These are phyloP conservation scores for Panopea generosa DNA, from an alignment of 2,888 invertebrate species.

Conservation along the genomic window DNA sequence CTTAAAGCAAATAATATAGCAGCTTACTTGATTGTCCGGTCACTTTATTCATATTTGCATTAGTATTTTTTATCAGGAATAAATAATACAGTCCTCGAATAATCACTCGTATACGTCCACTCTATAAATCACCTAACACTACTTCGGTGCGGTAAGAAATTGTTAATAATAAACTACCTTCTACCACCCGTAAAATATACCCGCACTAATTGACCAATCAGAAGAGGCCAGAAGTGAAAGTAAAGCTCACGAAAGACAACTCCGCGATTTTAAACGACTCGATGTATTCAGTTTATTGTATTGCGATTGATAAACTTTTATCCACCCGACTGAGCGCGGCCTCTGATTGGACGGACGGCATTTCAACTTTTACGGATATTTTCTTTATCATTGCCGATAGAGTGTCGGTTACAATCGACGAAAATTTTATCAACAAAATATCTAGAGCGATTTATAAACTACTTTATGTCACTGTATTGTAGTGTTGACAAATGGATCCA, in stretches of 20 bases:
- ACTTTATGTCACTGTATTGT: not conserved
- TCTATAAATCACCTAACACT: too few species aligned
- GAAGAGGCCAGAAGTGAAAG: constrained; percentile 32
- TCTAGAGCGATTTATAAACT: not conserved
- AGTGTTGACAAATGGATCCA: not conserved
- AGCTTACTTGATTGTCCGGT: constrained; percentile 73
- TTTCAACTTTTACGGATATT: not conserved
- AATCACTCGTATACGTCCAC: too few species aligned
- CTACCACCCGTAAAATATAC: constrained; percentile 39
- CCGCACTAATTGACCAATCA: constrained; percentile 34
- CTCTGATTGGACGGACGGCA: constrained; percentile 29
- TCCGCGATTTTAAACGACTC: not conserved
- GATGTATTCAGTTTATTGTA: not conserved
- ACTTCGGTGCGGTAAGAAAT: too few species aligned
- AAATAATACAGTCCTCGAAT: too few species aligned
- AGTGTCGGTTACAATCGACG: not conserved
- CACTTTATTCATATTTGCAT: constrained; percentile 68
- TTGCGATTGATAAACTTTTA: not conserved
- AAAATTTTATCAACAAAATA: not conserved
- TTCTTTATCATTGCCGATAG: not conserved
- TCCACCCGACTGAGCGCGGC: constrained; percentile 24
- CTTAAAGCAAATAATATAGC: too few species aligned
- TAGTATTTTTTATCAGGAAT: too few species aligned
- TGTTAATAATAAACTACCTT: constrained; percentile 33
- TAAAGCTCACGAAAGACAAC: constrained; percentile 18